Percentiles rank a stretch among this genome's conserved stretches.
These are phyloP conservation scores for Crotalus viridis DNA, from an alignment of 2,113 vertebrate genomes.

Conservation along the genomic window DNA sequence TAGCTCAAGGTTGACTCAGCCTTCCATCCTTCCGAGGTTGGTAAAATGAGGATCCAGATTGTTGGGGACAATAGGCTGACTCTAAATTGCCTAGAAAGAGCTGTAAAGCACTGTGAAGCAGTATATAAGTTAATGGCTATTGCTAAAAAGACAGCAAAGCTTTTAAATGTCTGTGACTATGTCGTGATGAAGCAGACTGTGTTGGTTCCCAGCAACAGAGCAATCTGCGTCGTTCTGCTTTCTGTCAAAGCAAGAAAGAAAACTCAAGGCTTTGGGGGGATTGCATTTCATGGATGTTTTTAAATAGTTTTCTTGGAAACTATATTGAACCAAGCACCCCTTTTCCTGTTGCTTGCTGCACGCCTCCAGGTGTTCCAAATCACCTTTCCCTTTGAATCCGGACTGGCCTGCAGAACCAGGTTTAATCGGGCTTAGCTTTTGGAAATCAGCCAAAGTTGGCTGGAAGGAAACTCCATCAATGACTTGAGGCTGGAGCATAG, in stretches of 20 bases:
- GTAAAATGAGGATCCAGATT: background rate
- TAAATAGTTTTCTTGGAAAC: background rate
- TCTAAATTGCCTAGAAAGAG: background rate
- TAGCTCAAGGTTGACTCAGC: background rate
- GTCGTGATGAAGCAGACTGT: background rate
- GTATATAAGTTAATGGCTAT: background rate
- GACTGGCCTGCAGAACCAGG: background rate
- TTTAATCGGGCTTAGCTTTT: background rate
- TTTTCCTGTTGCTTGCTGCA: background rate
- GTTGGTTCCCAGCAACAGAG: background rate
- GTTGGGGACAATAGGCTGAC: background rate
- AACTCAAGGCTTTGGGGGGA: background rate
- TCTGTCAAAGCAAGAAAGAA: background rate
- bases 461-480: background rate
- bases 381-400: background rate
- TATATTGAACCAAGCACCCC: background rate
- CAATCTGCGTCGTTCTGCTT: background rate
- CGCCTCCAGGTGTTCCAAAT: background rate
- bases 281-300: background rate
- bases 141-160: background rate
- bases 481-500: background rate
- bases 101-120: background rate
- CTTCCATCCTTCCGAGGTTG: background rate
- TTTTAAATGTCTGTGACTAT: background rate
- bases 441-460: background rate